These are phyloP conservation scores for Onychomys torridus DNA, from an alignment of 2,797 vertebrate genomes.

Conservation along the genomic window DNA sequence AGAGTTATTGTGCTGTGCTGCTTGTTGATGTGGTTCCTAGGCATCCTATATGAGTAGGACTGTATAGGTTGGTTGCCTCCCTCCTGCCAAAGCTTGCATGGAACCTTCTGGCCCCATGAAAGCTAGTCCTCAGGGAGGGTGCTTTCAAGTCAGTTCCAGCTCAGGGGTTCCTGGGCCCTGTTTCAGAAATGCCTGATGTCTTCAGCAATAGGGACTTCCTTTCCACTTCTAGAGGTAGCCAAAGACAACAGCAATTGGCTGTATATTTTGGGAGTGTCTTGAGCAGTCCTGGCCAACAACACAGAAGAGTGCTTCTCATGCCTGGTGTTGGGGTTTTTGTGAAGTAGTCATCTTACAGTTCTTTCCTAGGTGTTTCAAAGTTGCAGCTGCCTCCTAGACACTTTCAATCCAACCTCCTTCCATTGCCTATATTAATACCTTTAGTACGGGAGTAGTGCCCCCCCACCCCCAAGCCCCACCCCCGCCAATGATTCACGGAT, in stretches of 20 bases:
- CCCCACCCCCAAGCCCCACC: neutral
- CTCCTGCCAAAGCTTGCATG: neutral
- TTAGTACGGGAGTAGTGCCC: neutral
- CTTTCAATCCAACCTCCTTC: neutral
- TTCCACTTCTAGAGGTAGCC: neutral
- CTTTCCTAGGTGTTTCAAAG: neutral
- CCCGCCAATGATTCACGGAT: rapidly evolving
- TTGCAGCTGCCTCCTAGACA: neutral
- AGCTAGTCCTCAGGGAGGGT: no score
- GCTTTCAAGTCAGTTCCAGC: neutral
- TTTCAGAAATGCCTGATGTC: neutral
- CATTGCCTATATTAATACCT: neutral
- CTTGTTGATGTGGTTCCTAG: neutral
- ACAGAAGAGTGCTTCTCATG: neutral
- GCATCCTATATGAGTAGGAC: neutral
- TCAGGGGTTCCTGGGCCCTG: neutral
- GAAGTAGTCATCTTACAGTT: neutral
- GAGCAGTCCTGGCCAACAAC: neutral
- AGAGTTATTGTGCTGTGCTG: neutral
- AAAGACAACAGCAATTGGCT: neutral
- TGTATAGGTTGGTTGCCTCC: neutral
- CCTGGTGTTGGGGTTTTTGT: neutral
- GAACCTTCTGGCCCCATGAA: neutral
- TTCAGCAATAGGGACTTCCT: neutral
- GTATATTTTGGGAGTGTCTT: neutral